Evolutionary conservation across 2,797 vertebrate genomes (phyloP), one percentile per base, ranked within the genome.

Genomic region (Tangara arthus): DNA sequence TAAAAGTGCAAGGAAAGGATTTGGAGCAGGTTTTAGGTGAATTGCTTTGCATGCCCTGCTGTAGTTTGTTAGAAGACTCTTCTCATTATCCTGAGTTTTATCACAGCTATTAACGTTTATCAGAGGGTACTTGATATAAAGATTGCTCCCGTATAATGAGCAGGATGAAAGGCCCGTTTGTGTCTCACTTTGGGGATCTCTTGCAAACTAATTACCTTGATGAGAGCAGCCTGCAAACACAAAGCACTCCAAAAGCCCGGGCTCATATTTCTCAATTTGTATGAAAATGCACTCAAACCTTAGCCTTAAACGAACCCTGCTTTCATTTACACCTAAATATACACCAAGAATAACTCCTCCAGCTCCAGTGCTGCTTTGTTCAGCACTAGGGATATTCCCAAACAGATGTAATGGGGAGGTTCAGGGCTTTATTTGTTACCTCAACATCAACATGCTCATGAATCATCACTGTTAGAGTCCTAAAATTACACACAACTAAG

Each of bases 121-220:
- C 90, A 84, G 81, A 55, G 3, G 24, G 88, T 87, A 47, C n/a
- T 75, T 87, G 92, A 94, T 95, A 77, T 82, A 66, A 94, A 97
- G 92, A 96, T 95, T 96, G 59, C 65, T 92, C 18, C 78, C 89
- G 65, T 52, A 68, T 95, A 94, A 95, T 83, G 63, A 95, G 77
- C 59, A 82, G 77, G 82, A 96, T 96, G 91, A 97, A 97, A 96
- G 91, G 77, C 61, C 52, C 23, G 44, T 90, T 95, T 94, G 66
- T 94, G 86, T 42, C 87, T 92, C 82, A 50, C 42, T 70, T 37
- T 71, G 89, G 83, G 83, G 59, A 91, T 83, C 89, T 86, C 49
- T 60, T 82, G 63, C 92, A 96, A 93, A 73, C 64, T 56, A 90
- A 97, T 96, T 95, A 95, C 80, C 49, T 82, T 85, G 93, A 91